Evolutionary conservation across 2,888 invertebrate species (phyloP).

Genomic region (Polydrusus cervinus): DNA sequence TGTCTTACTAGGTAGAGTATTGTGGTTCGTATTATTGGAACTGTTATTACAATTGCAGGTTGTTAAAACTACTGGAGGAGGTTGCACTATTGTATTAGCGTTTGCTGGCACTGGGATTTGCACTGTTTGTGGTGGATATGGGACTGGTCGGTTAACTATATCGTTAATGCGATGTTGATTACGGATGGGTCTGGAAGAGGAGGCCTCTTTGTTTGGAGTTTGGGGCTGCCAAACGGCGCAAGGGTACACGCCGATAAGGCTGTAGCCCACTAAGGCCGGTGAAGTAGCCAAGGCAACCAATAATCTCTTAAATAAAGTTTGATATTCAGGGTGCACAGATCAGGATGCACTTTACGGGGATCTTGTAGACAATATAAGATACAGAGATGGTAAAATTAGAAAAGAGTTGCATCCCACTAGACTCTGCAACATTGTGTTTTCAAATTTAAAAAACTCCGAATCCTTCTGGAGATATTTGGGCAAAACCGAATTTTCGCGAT

Average conservation of each 20-base stretch:
- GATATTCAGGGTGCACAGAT: too few species aligned
- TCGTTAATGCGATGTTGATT: conserved; percentile 53
- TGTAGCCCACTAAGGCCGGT: conserved; percentile 73
- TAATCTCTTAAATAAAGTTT: too few species aligned
- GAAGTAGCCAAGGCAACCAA: conserved; percentile 71
- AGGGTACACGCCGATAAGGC: conserved; percentile 75
- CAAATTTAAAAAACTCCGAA: too few species aligned
- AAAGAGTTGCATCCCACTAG: too few species aligned
- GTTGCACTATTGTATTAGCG: conserved; percentile 60
- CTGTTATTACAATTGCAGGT: conserved; percentile 67
- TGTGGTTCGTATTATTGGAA: too few species aligned
- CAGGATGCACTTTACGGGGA: too few species aligned
- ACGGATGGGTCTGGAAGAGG: conserved; percentile 56
- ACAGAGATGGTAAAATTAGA: too few species aligned
- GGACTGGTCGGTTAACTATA: conserved; percentile 53
- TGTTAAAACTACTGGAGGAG: conserved; percentile 65
- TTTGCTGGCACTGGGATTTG: conserved; percentile 53
- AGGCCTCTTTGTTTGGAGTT: conserved; percentile 35
- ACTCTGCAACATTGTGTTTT: too few species aligned
- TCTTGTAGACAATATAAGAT: too few species aligned
- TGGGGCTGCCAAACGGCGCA: conserved; percentile 73
- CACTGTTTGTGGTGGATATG: conserved; percentile 59
- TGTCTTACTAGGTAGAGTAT: conserved; percentile 43
- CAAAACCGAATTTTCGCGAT: too few species aligned
- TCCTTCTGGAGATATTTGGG: too few species aligned